Evolutionary conservation across 1,140 invertebrate species (phyloP).

Genomic region (Gonioctena quinquepunctata): DNA sequence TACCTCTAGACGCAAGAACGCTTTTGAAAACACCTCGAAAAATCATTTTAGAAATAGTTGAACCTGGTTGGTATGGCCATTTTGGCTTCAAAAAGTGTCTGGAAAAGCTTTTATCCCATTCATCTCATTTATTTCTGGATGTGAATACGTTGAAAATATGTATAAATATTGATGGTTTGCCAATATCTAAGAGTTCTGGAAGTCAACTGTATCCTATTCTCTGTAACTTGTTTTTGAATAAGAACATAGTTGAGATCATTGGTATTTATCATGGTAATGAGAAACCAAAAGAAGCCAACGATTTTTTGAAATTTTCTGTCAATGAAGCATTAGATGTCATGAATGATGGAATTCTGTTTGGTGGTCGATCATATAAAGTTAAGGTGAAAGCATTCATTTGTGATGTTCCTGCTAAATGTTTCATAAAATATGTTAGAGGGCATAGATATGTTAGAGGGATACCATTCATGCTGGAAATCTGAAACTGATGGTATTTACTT

Average conservation of each 20-base stretch:
- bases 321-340: background rate
- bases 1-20: no score
- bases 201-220: background rate
- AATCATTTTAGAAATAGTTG: no score
- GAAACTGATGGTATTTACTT: background rate
- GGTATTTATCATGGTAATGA: slow-evolving; percentile 6
- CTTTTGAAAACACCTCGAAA: no score
- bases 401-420: slow-evolving; percentile 43
- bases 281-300: slow-evolving; percentile 7
- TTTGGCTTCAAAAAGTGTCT: no score
- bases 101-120: no score
- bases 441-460: slow-evolving; percentile 39
- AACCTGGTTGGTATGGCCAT: no score
- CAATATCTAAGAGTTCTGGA: background rate
- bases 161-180: background rate
- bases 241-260: background rate
- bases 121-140: no score
- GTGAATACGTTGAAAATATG: no score
- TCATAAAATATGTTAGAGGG: slow-evolving; percentile 36
- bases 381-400: slow-evolving; percentile 21
- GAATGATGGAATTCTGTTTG: background rate
- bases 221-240: no score
- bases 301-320: slow-evolving; percentile 17
- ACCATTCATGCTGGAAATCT: slow-evolving; percentile 31
- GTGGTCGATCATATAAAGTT: background rate